Evolutionary conservation across 2,888 invertebrate species (phyloP).

Genomic region (Plusia festucae): DNA sequence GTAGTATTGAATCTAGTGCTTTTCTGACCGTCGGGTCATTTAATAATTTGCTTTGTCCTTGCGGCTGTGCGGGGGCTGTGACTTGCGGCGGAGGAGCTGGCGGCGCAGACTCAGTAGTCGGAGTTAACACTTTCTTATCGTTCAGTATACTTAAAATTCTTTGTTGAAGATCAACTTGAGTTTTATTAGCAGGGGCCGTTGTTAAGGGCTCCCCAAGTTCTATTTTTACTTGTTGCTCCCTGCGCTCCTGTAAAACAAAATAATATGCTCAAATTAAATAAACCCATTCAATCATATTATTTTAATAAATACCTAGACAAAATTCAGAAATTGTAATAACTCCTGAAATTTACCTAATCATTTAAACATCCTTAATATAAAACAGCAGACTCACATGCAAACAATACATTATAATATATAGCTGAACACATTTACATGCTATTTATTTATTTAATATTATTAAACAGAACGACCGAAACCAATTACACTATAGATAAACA

Average conservation of each 20-base stretch:
- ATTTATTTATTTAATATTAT: no score
- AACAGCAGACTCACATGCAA: no score
- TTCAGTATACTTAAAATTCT: constrained; percentile 94
- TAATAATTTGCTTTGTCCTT: constrained; percentile 89
- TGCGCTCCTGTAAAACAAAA: constrained; percentile 89
- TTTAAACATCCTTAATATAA: no score
- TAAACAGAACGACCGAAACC: no score
- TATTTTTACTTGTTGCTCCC: constrained; percentile 92
- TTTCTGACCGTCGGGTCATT: constrained; percentile 94
- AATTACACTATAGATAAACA: no score
- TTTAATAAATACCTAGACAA: no score
- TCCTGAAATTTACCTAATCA: no score
- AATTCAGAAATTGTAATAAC: no score
- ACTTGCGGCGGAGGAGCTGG: constrained; percentile 64
- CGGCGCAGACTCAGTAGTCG: constrained; percentile 56
- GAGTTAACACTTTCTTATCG: constrained; percentile 87
- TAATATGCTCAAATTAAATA: background rate
- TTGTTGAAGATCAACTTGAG: constrained; percentile 93
- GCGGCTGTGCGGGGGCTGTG: constrained; percentile 56
- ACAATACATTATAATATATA: no score
- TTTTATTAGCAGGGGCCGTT: constrained; percentile 80
- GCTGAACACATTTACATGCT: no score
- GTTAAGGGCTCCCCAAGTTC: constrained; percentile 92
- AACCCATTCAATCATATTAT: no score
- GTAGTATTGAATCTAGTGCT: constrained; percentile 92